Conservation (phyloP, 2,113 vertebrate species). For the Rafetus swinhoei region DNA sequence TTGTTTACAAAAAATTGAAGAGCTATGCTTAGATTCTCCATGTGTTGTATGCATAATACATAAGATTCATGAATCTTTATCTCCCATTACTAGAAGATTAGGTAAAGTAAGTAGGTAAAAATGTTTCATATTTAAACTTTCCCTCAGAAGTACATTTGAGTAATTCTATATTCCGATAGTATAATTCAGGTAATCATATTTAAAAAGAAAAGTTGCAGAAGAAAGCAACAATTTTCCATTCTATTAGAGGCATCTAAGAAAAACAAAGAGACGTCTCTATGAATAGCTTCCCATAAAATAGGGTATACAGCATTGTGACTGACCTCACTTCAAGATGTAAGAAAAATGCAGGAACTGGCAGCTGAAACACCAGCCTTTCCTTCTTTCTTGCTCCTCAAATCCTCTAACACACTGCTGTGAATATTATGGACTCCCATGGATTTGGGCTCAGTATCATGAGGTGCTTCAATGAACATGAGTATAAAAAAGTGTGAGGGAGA, state of each 20-base stretch:
- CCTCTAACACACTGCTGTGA: neutral
- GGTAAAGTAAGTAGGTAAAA: neutral
- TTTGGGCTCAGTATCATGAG: neutral
- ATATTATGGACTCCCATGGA: conserved; percentile 5
- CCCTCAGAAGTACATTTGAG: rapidly evolving
- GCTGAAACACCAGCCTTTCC: neutral
- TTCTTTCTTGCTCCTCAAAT: neutral
- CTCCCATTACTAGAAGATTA: neutral
- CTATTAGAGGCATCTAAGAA: conserved; percentile 36
- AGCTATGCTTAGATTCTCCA: neutral
- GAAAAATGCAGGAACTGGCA: neutral
- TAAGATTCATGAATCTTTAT: neutral
- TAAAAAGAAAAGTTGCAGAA: neutral
- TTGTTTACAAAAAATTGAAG: neutral
- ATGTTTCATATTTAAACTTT: rapidly evolving
- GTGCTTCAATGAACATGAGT: neutral
- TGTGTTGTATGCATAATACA: neutral
- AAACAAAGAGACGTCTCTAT: conserved; percentile 12
- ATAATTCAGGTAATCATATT: neutral
- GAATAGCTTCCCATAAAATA: conserved; percentile 36
- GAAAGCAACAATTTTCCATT: conserved; percentile 39
- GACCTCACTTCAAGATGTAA: conserved; percentile 64
- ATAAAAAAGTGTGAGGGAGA: neutral
- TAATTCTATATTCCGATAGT: neutral
- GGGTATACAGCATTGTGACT: conserved; percentile 6